A percentile compares a stretch with the other conserved stretches of the same genome.
phyloP scores from a whole-genome alignment of 23 tunicate species.

The Ciona savignyi region DNA sequence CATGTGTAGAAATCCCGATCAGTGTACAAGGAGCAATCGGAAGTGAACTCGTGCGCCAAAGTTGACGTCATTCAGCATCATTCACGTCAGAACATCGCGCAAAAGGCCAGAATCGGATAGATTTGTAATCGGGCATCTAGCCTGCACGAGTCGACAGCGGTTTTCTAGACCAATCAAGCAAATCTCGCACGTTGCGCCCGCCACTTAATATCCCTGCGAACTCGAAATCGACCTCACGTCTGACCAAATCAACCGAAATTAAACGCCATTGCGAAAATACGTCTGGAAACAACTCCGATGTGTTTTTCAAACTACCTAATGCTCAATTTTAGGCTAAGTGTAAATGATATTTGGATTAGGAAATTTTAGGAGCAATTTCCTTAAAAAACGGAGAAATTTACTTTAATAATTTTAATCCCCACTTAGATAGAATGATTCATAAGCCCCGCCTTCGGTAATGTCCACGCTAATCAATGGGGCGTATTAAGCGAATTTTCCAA shows the following conservation, averaged over 20 bases:
- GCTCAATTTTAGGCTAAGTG: too few species aligned
- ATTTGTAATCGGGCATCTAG: neutral
- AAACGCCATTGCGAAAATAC: neutral
- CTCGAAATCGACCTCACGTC: neutral
- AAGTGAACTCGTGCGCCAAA: neutral
- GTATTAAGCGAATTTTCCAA: neutral
- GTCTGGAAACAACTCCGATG: neutral
- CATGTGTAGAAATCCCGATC: neutral
- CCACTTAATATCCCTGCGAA: slow-evolving; percentile 1
- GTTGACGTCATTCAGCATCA: neutral
- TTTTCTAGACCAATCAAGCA: neutral
- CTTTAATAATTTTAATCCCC: too few species aligned
- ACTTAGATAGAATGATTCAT: too few species aligned
- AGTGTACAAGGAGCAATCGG: neutral
- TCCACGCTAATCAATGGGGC: neutral
- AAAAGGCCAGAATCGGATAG: neutral
- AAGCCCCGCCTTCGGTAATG: neutral
- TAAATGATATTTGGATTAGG: too few species aligned
- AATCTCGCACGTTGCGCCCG: neutral
- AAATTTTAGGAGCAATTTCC: too few species aligned
- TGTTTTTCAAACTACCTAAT: neutral
- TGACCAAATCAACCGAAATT: neutral
- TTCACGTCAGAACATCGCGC: neutral
- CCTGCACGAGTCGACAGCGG: neutral
- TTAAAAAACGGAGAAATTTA: too few species aligned